Evolutionary conservation across 2,797 vertebrate genomes (phyloP), one percentile per base, ranked within the genome.

Genomic region (Amblyraja radiata): DNA sequence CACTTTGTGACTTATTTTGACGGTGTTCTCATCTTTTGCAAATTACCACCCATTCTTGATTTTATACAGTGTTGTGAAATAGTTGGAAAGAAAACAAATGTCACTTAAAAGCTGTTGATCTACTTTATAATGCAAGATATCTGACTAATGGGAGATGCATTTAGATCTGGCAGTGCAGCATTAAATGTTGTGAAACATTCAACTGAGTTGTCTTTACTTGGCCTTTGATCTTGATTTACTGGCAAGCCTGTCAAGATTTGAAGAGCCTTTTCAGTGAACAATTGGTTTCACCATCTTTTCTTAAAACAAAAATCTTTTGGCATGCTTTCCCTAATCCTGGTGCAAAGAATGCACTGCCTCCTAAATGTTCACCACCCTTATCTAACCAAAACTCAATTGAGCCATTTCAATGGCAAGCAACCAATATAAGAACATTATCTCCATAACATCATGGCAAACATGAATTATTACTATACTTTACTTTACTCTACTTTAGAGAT

Each of bases 1-100:
- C 39, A 46, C 39, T 46, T 46, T 46, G 39, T 46, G 39, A 1
- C 39, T 46, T 46, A 46, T 46, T 46, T 2, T 46, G 46, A 63
- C 61, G 28, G 13, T 28, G 36, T 71, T 54, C 39, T 18, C 71
- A 76, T 74, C 73, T 11, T 46, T 25, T 74, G 21, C 39, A 71
- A 71, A 91, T 39, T 46, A 73, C 10, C 23, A 21, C 36, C 90
- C n/a, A 32, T 36, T 68, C 39, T 54, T 91, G 36, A 54, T 28
- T 39, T 36, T 10, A 25, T 36, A 6, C 88, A 71, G 36, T 32
- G 25, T 6, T 28, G 68, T 91, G 39, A 46, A 74, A 71, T 28
- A 74, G 90, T 39, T 74, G 65, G 90, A 91, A 91, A 74, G 65
- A 91, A 73, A 91, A 91, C 71, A 39, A 90, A 73, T 71, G 36